Evolutionary conservation across 2,888 invertebrate genomes (phyloP), one percentile per base, ranked within the genome.

Genomic region (Prenolepis imparis): DNA sequence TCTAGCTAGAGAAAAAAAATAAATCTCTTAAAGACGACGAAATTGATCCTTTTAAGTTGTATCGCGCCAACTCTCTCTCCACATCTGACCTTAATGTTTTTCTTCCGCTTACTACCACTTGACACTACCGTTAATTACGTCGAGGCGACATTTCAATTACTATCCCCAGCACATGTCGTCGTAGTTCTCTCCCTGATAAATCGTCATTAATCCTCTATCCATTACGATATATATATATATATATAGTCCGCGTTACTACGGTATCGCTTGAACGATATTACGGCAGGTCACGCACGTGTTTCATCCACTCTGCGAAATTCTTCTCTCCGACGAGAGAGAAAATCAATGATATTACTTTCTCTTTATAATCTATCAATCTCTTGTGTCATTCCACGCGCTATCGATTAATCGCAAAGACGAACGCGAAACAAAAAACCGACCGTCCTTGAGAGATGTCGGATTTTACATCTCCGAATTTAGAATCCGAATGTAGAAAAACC

Each of bases 251-350:
- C 78, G 36, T 8, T 70, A 12, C 41, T 70, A 70, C 5, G 78
- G 70, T 36, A 80, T 80, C 70, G 12, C 24, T 36, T 0, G 44
- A 18, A 24, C 57, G 36, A 68, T 36, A 21, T 80, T 80, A 59
- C 70, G 70, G 36, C 9, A 44, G 78, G 59, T 80, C 78, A 70
- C 78, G 78, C 78, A 78, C 39, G 70, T 61, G 70, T 48, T 61
- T 9, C 28, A 28, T 28, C 57, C 67, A 57, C 6, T 68, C 12
- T 6, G 41, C 70, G 24, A 70, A 61, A 59, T 48, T 80, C n/a
- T 52, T 28, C 28, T 52, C 8, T 52, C 70, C 24, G 3, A 24
- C 11, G 18, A 52, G 52, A 52, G n/a, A 52, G n/a, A n/a, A 52
- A n/a, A 52, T 48, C 48, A 18, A 48, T 52, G 5, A 52, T 3